phyloP scores from a whole-genome alignment of 2,888 invertebrate genomes.

The Linhomoeus sp. region DNA sequence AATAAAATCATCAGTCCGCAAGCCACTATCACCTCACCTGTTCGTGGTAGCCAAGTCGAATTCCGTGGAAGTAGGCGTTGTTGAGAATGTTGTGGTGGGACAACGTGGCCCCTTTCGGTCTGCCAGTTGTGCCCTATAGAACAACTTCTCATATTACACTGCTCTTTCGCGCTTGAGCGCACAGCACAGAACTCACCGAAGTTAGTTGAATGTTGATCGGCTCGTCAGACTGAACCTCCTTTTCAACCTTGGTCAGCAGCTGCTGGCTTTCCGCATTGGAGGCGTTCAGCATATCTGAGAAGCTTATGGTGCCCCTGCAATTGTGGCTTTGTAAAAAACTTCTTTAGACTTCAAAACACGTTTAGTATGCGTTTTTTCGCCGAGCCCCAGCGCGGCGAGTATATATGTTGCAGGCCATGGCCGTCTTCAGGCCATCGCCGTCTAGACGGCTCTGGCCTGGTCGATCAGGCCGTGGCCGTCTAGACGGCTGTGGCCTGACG shows the following conservation, averaged over 20 bases:
- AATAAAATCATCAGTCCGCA: too few species aligned
- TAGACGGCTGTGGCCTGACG: too few species aligned
- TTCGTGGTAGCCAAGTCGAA: conserved; percentile 30
- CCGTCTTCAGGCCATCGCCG: too few species aligned
- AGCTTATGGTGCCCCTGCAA: conserved; percentile 11
- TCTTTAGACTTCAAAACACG: too few species aligned
- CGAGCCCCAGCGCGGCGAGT: too few species aligned
- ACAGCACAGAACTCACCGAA: conserved; percentile 9
- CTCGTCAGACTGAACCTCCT: conserved; percentile 43
- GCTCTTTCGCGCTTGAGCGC: too few species aligned
- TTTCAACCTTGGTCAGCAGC: conserved; percentile 33
- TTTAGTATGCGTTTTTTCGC: too few species aligned
- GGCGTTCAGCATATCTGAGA: conserved; percentile 31
- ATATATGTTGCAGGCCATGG: too few species aligned
- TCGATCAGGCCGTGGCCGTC: too few species aligned
- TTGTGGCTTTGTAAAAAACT: conserved; percentile 19
- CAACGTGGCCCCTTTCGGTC: conserved; percentile 47
- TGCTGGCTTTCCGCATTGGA: conserved; percentile 27
- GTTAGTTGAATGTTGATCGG: conserved; percentile 44
- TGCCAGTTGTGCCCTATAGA: conserved; percentile 55
- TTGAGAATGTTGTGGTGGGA: conserved; percentile 52
- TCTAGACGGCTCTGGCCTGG: too few species aligned
- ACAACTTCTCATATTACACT: too few species aligned
- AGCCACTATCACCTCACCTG: too few species aligned
- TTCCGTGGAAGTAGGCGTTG: conserved; percentile 47